These are phyloP conservation scores for Papilio elwesi DNA, from an alignment of 2,888 invertebrate species.

Conservation along the genomic window DNA sequence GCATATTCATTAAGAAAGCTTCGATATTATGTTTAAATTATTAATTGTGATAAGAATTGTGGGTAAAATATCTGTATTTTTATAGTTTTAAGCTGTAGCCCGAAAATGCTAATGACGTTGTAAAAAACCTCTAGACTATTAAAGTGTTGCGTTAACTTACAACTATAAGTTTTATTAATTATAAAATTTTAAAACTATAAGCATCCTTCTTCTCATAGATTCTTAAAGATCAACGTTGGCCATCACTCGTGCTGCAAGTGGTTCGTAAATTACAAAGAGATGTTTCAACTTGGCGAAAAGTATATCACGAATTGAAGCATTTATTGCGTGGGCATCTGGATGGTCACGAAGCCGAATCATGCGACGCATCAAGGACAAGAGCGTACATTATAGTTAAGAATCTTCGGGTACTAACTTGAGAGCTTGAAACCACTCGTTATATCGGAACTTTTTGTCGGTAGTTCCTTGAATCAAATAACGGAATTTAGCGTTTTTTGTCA, in stretches of 20 bases:
- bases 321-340: slow-evolving; percentile 48
- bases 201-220: neutral
- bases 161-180: no score
- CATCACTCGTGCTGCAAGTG: slow-evolving; percentile 13
- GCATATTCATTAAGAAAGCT: no score
- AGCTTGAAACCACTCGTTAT: slow-evolving; percentile 1
- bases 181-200: no score
- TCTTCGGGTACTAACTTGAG: slow-evolving; percentile 41
- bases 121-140: no score
- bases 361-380: slow-evolving; percentile 47
- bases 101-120: no score
- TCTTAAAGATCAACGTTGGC: neutral
- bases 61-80: no score
- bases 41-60: no score
- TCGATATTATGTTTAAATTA: no score
- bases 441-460: neutral
- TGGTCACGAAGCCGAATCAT: slow-evolving; percentile 62
- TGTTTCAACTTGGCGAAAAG: slow-evolving; percentile 41
- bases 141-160: no score
- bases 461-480: no score
- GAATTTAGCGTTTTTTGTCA: no score
- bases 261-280: slow-evolving; percentile 34
- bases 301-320: slow-evolving; percentile 60
- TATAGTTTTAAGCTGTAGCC: no score
- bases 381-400: slow-evolving; percentile 42